These are phyloP conservation scores for Dioctria linearis DNA, from an alignment of 2,888 invertebrate species.

Conservation along the genomic window DNA sequence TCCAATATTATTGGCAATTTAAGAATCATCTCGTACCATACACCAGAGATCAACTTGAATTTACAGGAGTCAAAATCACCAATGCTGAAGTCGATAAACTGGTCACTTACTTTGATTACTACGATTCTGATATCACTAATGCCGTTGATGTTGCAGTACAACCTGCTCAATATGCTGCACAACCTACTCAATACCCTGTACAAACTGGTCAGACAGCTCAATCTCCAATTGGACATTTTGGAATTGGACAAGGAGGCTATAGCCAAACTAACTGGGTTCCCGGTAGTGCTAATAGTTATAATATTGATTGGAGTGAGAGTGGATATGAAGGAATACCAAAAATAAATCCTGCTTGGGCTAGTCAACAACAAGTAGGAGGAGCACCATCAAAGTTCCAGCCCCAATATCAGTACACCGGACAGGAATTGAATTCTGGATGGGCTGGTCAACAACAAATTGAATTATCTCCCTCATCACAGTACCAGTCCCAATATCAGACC, in stretches of 20 bases:
- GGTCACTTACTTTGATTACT: conserved; percentile 78
- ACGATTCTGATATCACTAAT: conserved; percentile 77
- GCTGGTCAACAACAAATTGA: too few species aligned
- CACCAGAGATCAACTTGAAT: conserved; percentile 74
- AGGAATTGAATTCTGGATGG: too few species aligned
- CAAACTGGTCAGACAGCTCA: neutral
- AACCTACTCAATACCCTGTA: neutral
- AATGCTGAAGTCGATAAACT: conserved; percentile 76
- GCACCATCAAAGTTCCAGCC: too few species aligned
- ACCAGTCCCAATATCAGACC: too few species aligned
- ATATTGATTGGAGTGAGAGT: conserved; percentile 18
- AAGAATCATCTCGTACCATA: conserved; percentile 76
- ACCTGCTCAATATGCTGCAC: neutral
- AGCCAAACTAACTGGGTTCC: conserved; percentile 31
- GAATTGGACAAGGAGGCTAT: conserved; percentile 11
- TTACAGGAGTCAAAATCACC: conserved; percentile 77
- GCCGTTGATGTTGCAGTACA: conserved; percentile 66
- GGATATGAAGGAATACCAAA: neutral
- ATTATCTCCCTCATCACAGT: too few species aligned
- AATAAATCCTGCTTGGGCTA: neutral
- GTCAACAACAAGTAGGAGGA: too few species aligned
- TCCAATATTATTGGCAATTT: conserved; percentile 75
- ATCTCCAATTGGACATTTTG: neutral
- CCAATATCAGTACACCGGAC: too few species aligned
- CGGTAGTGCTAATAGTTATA: neutral